Evolutionary conservation across 2,888 invertebrate species (phyloP).

Genomic region (Ochlodes sylvanus): DNA sequence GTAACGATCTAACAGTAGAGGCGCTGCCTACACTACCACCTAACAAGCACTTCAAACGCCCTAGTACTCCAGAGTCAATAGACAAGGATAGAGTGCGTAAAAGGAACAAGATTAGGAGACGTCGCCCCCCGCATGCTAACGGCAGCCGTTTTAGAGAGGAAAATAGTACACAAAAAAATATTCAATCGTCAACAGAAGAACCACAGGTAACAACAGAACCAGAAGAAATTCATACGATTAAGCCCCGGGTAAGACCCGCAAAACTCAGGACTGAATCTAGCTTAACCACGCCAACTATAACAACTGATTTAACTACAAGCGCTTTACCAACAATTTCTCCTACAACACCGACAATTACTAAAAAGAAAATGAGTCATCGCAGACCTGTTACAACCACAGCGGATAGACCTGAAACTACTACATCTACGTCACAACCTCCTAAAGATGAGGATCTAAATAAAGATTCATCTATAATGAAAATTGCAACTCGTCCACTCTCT

Average conservation of each 20-base stretch:
- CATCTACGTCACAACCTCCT: constrained; percentile 65
- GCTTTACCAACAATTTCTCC: constrained; percentile 77
- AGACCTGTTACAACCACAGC: constrained; percentile 63
- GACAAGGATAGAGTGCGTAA: constrained; percentile 74
- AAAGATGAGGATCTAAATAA: constrained; percentile 63
- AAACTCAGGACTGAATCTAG: constrained; percentile 62
- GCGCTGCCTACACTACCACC: constrained; percentile 79
- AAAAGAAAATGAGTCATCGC: constrained; percentile 70
- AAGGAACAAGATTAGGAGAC: constrained; percentile 76
- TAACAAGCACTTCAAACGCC: constrained; percentile 75
- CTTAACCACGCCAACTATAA: constrained; percentile 74
- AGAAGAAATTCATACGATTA: constrained; percentile 69
- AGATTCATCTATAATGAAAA: constrained; percentile 82
- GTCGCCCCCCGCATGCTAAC: constrained; percentile 70
- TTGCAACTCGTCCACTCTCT: constrained; percentile 68
- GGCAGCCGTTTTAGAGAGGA: constrained; percentile 63
- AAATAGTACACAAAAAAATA: constrained; percentile 53
- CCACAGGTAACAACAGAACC: constrained; percentile 53
- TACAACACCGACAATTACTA: constrained; percentile 72
- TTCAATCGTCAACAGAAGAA: constrained; percentile 56
- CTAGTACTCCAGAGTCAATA: constrained; percentile 55
- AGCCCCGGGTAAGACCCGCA: constrained; percentile 68
- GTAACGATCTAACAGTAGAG: constrained; percentile 60
- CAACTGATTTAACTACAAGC: constrained; percentile 77
- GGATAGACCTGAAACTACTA: constrained; percentile 69